Evolutionary conservation across 1,140 invertebrate species (phyloP).

Genomic region (Phthorimaea operculella): DNA sequence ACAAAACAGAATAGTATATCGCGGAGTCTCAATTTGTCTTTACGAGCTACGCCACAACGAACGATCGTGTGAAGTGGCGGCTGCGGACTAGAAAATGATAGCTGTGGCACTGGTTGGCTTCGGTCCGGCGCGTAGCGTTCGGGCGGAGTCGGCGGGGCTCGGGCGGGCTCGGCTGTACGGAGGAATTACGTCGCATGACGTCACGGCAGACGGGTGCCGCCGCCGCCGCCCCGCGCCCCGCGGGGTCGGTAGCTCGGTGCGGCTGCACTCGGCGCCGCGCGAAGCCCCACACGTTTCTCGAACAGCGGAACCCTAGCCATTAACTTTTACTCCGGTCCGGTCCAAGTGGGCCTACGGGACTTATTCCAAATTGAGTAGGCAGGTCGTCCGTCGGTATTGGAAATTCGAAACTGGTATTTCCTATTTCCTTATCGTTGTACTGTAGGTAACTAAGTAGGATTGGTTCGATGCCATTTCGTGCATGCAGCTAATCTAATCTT

Average conservation of each 20-base stretch:
- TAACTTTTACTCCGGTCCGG: neutral
- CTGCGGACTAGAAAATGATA: slow-evolving; percentile 50
- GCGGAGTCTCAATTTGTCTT: neutral
- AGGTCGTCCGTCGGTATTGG: too few species aligned
- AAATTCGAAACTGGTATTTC: too few species aligned
- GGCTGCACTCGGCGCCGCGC: slow-evolving; percentile 18
- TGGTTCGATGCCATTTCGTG: too few species aligned
- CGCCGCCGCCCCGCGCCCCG: slow-evolving; percentile 22
- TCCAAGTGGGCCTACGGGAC: slow-evolving; percentile 10
- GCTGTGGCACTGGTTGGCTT: slow-evolving; percentile 49
- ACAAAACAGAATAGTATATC: neutral
- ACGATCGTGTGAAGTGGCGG: slow-evolving; percentile 34
- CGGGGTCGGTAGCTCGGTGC: slow-evolving; percentile 20
- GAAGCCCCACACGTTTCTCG: neutral
- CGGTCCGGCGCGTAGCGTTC: slow-evolving; percentile 39
- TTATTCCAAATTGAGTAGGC: slow-evolving; percentile 2
- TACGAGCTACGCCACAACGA: slow-evolving; percentile 17
- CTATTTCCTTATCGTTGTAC: too few species aligned
- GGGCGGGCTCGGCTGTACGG: slow-evolving; percentile 45
- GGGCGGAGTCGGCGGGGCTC: slow-evolving; percentile 32
- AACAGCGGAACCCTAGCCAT: neutral
- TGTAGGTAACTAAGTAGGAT: too few species aligned
- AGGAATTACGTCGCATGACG: slow-evolving; percentile 35
- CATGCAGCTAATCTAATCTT: too few species aligned
- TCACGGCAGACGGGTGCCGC: slow-evolving; percentile 22